Conservation (phyloP, 2,113 vertebrate species). For the Macaca fascicularis region T2T-MFA8v1.1 NC_088387.1:85839501-85840000, state of each 20-base stretch:
- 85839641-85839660: background rate
- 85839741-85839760: slow-evolving; percentile 1
- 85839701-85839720: background rate
- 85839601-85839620: background rate
- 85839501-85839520: background rate
- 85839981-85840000: slow-evolving; percentile 41
- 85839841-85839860: background rate
- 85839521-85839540: background rate
- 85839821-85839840: background rate
- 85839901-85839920: background rate
- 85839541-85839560: background rate
- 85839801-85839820: background rate
- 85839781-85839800: slow-evolving; percentile 15
- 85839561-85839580: background rate
- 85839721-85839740: slow-evolving; percentile 1
- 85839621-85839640: background rate
- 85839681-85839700: background rate
- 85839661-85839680: background rate
- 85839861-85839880: background rate
- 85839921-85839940: background rate
- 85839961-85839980: slow-evolving; percentile 3
- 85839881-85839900: background rate
- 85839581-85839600: background rate
- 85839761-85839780: background rate
- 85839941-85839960: background rate